A percentile compares a stretch with the other conserved stretches of the same genome.
Conservation (phyloP, 1,140 invertebrate genomes). For the Oedothorax gibbosus region DNA sequence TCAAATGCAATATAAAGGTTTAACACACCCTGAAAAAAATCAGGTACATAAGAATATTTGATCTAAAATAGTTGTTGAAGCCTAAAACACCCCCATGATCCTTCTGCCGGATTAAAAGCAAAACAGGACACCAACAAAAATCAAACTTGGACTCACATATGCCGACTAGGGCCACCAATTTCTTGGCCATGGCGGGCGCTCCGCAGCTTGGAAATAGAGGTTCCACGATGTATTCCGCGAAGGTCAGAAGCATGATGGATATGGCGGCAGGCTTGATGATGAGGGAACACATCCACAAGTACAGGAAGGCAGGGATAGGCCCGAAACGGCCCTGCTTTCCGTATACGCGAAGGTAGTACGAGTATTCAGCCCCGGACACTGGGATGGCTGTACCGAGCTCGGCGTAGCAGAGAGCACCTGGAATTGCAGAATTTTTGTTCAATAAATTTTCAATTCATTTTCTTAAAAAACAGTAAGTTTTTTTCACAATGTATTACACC, state of each 20-base stretch:
- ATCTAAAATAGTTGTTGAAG: too few relatives aligned
- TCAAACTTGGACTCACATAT: slow-evolving; percentile 64
- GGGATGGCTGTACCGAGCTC: slow-evolving; percentile 78
- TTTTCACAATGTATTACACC: too few relatives aligned
- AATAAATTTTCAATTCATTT: too few relatives aligned
- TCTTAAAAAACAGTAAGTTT: too few relatives aligned
- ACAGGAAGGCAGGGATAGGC: slow-evolving; percentile 81
- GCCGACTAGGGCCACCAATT: slow-evolving; percentile 75
- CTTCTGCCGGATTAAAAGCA: too few relatives aligned
- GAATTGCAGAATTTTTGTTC: not conserved
- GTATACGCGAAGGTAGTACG: slow-evolving; percentile 72
- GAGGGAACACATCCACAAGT: slow-evolving; percentile 83
- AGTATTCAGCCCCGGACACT: slow-evolving; percentile 85
- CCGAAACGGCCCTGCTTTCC: slow-evolving; percentile 72
- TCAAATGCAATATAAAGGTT: too few relatives aligned
- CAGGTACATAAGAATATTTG: too few relatives aligned
- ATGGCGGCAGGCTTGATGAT: slow-evolving; percentile 80
- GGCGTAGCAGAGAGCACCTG: slow-evolving; percentile 80
- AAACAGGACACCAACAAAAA: too few relatives aligned
- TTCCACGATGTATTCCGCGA: slow-evolving; percentile 82
- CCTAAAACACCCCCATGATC: too few relatives aligned
- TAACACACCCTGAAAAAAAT: too few relatives aligned
- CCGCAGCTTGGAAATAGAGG: slow-evolving; percentile 85
- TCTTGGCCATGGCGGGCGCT: slow-evolving; percentile 73
- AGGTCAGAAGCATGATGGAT: slow-evolving; percentile 75